These are phyloP conservation scores for Eumaeus atala DNA, from an alignment of 1,140 invertebrate genomes.

Conservation along the genomic window DNA sequence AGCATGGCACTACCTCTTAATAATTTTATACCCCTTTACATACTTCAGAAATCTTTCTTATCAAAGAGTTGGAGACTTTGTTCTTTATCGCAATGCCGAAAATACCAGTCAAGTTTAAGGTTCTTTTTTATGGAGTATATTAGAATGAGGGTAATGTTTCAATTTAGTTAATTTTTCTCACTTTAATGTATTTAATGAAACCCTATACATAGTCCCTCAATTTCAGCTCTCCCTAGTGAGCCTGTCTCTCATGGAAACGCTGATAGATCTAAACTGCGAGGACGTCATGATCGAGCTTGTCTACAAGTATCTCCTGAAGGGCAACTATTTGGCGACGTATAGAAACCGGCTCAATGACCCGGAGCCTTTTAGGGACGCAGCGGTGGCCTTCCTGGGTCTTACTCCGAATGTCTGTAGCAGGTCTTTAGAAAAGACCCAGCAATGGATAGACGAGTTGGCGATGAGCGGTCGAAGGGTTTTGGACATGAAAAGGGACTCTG, in stretches of 20 bases:
- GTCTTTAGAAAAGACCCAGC: constrained; percentile 45
- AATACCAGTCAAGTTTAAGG: too few species aligned
- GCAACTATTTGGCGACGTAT: constrained; percentile 86
- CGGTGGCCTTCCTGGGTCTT: constrained; percentile 88
- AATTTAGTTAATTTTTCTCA: too few species aligned
- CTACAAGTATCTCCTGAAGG: constrained; percentile 89
- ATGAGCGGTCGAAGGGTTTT: constrained; percentile 46
- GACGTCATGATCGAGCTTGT: constrained; percentile 96
- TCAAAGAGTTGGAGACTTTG: too few species aligned
- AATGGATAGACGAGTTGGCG: constrained; percentile 52
- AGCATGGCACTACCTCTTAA: too few species aligned
- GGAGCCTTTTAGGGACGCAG: constrained; percentile 86
- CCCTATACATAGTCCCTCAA: constrained; percentile 10
- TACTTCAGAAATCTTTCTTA: too few species aligned
- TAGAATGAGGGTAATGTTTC: too few species aligned
- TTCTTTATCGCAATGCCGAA: too few species aligned
- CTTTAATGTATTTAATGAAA: too few species aligned
- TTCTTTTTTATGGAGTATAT: too few species aligned
- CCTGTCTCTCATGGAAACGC: constrained; percentile 90
- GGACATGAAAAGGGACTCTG: constrained; percentile 45
- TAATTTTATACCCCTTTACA: too few species aligned
- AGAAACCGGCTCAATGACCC: constrained; percentile 83
- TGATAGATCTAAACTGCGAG: constrained; percentile 95
- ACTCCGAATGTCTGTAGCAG: constrained; percentile 73
- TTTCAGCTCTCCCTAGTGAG: constrained; percentile 92